Base-by-base conservation (phyloP, 1,140 invertebrate species). In the Marisa cornuarietis region DNA sequence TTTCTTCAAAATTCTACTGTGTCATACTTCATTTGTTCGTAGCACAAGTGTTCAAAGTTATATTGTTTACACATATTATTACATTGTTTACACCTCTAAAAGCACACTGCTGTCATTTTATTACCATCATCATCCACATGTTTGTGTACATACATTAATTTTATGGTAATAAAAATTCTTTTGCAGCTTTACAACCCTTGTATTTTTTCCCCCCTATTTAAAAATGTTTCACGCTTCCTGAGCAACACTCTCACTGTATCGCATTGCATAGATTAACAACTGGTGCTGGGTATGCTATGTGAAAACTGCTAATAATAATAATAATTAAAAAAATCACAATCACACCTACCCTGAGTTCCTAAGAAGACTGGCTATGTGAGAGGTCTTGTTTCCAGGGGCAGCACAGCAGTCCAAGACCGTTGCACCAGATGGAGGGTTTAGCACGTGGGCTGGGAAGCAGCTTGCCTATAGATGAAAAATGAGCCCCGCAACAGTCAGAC, bases 371-470 rank as follows among this genome's bases (percentile, higher is more conserved):
- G 97, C 96, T 26, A 97, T 89, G 91, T 98, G 96, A 22, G 95
- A 94, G 0, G 97, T 96, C 91, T 99, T 99, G 95, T 98, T 98
- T 63, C 98, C 98, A 18, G 98, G 98, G 49, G 97, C 97, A 16
- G 97, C 96, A 92, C 97, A 99, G 93, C 96, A 95, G 90, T 99
- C 98, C 62, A 99, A 88, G 6, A 97, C 94, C 18, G 92, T 91
- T 83, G 94, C 93, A 10, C 94, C 94, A 16, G 93, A 88, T 31
- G 93, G 89, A 54, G 97, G 95, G 73, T 94, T 92, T 18, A 99
- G 88, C 22, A 97, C 88, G 84, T 94, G 93, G 8, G 95, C 94
- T 18, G 96, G 94, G 81, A 99, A 89, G 90, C 96, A 96, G 87
- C 97, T 98, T 0, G 96, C 96, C 96, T 98, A 80, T 42, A 83